Evolutionary conservation across 2,888 invertebrate species (phyloP).

Genomic region (Tetranychus piercei): DNA sequence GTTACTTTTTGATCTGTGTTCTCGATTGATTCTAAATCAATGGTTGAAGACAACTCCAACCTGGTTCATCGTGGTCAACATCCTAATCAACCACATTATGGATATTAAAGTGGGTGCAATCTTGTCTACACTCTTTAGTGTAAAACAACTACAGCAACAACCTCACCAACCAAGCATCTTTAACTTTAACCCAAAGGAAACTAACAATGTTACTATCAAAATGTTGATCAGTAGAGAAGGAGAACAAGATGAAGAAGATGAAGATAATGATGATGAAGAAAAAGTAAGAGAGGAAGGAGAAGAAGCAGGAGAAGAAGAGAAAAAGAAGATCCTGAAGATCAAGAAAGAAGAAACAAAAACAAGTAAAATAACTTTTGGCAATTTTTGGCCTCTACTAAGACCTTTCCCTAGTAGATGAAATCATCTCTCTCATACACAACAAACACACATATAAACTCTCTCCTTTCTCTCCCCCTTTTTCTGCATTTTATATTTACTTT

Average conservation of each 20-base stretch:
- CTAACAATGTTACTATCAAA: neutral
- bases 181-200: neutral
- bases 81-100: no score
- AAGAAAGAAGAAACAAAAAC: constrained; percentile 1
- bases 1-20: no score
- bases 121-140: no score
- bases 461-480: constrained; percentile 10
- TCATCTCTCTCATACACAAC: neutral
- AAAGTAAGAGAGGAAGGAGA: constrained; percentile 3
- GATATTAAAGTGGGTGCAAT: no score
- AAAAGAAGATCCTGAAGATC: constrained; percentile 3
- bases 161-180: neutral
- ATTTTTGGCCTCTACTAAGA: neutral
- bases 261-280: neutral
- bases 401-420: constrained; percentile 1
- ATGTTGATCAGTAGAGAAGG: neutral
- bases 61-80: no score
- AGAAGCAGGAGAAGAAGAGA: neutral
- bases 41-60: no score
- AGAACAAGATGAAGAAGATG: neutral
- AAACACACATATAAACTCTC: neutral
- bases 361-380: constrained; percentile 1
- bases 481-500: neutral
- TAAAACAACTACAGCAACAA: neutral
- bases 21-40: no score